Conservation (phyloP, 2,888 invertebrate genomes). For the Schizaphis graminum region DNA sequence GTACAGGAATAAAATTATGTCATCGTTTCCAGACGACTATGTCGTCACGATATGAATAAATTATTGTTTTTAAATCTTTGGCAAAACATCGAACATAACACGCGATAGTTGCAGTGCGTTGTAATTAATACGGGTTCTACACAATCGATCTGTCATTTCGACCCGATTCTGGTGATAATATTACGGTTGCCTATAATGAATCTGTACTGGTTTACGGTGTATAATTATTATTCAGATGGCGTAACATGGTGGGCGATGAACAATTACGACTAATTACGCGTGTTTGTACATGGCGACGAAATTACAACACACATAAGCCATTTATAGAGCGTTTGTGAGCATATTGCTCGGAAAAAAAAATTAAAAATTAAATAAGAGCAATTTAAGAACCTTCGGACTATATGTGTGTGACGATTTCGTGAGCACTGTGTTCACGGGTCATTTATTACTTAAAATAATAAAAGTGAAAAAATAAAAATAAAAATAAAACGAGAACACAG, state of each 20-base stretch:
- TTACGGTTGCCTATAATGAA: not conserved
- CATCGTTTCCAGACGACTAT: not conserved
- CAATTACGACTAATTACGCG: slow-evolving; percentile 51
- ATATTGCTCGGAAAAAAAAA: slow-evolving; percentile 25
- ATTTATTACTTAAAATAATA: slow-evolving; percentile 57
- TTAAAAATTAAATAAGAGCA: slow-evolving; percentile 16
- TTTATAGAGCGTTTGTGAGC: slow-evolving; percentile 33
- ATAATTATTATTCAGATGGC: slow-evolving; percentile 37
- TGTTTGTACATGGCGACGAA: not conserved
- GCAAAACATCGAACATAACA: not conserved
- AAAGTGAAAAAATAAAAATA: slow-evolving; percentile 36
- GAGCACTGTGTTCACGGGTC: slow-evolving; percentile 35
- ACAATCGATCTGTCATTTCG: not conserved
- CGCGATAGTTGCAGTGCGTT: not conserved
- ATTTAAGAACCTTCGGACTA: slow-evolving; percentile 33
- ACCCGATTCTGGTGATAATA: not conserved
- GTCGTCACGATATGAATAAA: not conserved
- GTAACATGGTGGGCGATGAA: slow-evolving; percentile 30
- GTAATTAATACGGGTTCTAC: not conserved
- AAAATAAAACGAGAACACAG: slow-evolving; percentile 35
- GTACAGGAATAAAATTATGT: not conserved
- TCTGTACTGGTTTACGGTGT: not conserved
- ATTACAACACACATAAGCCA: slow-evolving; percentile 30
- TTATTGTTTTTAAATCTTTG: not conserved
- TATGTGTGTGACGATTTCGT: slow-evolving; percentile 53